phyloP scores from a whole-genome alignment of 2,888 invertebrate species.

The Ophioninae sp. region DNA sequence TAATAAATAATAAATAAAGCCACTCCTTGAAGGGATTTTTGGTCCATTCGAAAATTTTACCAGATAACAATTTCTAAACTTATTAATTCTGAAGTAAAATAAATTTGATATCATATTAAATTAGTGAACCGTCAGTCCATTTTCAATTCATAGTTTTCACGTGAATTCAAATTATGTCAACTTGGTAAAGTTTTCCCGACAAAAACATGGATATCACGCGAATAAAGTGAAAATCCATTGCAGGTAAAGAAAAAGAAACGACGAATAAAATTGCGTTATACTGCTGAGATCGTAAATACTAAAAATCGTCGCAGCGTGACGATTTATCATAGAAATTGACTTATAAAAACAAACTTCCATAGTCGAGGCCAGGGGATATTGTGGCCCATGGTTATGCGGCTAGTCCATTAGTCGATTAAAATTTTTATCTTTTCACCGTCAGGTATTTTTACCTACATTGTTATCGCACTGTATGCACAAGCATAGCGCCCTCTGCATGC shows the following conservation, averaged over 20 bases:
- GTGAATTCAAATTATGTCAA: too few species aligned
- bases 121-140: too few species aligned
- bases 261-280: neutral
- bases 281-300: neutral
- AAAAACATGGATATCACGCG: conserved; percentile 14
- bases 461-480: neutral
- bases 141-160: too few species aligned
- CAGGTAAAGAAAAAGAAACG: neutral
- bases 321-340: conserved; percentile 30
- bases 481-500: conserved; percentile 19
- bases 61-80: too few species aligned
- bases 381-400: conserved; percentile 18
- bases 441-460: conserved; percentile 29
- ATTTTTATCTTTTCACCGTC: conserved; percentile 45
- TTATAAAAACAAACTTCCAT: conserved; percentile 5
- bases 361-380: neutral
- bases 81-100: too few species aligned
- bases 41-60: too few species aligned
- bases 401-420: conserved; percentile 58
- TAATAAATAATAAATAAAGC: too few species aligned
- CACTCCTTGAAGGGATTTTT: too few species aligned
- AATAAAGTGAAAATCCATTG: conserved; percentile 5
- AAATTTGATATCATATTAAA: too few species aligned
- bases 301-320: conserved; percentile 28
- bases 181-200: too few species aligned